phyloP scores from a whole-genome alignment of 2,113 vertebrate species.

The Caracal caracal region DNA sequence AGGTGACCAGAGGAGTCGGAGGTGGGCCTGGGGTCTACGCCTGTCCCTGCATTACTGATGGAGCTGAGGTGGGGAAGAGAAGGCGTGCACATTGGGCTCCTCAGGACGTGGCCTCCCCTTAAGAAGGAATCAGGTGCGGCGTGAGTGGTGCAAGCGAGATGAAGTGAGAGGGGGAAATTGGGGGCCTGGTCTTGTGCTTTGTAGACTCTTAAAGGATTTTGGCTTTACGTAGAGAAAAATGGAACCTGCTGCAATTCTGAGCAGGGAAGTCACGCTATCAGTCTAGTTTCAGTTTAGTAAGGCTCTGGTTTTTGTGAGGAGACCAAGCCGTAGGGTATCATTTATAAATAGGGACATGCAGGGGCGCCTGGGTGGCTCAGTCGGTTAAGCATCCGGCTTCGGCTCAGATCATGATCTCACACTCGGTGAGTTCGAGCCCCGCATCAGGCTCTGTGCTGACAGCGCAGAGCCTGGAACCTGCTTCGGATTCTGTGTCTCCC shows the following conservation, averaged over 20 bases:
- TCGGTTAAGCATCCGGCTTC: not conserved
- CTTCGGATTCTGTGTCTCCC: not conserved
- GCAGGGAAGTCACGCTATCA: not conserved
- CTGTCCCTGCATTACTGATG: fast-evolving
- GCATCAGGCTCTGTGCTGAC: too few relatives aligned
- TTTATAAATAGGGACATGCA: not conserved
- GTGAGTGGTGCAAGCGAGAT: fast-evolving
- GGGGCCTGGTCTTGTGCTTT: not conserved
- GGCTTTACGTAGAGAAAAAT: not conserved
- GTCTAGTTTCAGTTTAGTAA: not conserved
- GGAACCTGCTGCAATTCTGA: not conserved
- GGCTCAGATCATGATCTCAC: not conserved
- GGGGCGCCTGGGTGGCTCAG: not conserved
- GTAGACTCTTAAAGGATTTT: not conserved
- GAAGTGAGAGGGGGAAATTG: not conserved
- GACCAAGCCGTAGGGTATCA: not conserved
- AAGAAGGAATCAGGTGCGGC: too few relatives aligned
- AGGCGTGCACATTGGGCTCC: fast-evolving
- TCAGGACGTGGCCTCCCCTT: fast-evolving
- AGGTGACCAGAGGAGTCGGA: not conserved
- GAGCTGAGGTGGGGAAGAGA: not conserved
- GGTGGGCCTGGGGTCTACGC: fast-evolving
- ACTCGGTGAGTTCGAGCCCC: too few relatives aligned
- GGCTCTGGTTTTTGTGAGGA: not conserved
- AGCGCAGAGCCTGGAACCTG: not conserved